phyloP scores from a whole-genome alignment of 2,888 invertebrate species.

The Apeira syringaria region DNA sequence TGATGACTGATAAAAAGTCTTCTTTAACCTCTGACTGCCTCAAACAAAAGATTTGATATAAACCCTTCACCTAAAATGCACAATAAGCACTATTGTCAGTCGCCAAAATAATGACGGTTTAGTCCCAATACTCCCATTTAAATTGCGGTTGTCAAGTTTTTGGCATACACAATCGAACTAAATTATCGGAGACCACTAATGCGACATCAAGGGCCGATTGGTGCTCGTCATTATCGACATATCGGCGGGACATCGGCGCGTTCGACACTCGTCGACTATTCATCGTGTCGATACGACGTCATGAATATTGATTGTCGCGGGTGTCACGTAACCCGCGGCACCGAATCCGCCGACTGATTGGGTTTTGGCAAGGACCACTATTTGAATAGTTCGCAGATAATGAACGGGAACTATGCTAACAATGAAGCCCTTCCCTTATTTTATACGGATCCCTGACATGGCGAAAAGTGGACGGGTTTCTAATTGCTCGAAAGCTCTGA shows the following conservation, averaged over 20 bases:
- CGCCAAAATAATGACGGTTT: too few species aligned
- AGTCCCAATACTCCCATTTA: background rate
- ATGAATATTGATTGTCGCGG: conserved; percentile 75
- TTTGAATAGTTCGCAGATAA: conserved; percentile 37
- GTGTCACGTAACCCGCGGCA: conserved; percentile 60
- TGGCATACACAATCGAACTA: background rate
- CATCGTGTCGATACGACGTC: conserved; percentile 56
- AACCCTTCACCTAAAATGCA: too few species aligned
- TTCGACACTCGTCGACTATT: conserved; percentile 63
- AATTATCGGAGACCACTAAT: conserved; percentile 9
- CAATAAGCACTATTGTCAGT: too few species aligned
- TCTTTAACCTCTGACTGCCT: too few species aligned
- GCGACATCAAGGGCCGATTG: conserved; percentile 16
- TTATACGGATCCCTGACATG: conserved; percentile 12
- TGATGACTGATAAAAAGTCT: too few species aligned
- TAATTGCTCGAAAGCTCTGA: conserved; percentile 19
- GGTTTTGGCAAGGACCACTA: conserved; percentile 42
- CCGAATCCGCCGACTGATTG: conserved; percentile 56
- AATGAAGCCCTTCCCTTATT: conserved; percentile 18
- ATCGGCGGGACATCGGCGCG: conserved; percentile 27
- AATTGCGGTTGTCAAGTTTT: background rate
- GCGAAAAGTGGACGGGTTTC: conserved; percentile 13
- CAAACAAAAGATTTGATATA: too few species aligned
- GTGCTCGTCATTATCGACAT: conserved; percentile 28
- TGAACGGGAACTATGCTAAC: conserved; percentile 23